These are phyloP conservation scores for Aleiodes testaceus DNA, from an alignment of 2,888 invertebrate species.

Conservation along the genomic window DNA sequence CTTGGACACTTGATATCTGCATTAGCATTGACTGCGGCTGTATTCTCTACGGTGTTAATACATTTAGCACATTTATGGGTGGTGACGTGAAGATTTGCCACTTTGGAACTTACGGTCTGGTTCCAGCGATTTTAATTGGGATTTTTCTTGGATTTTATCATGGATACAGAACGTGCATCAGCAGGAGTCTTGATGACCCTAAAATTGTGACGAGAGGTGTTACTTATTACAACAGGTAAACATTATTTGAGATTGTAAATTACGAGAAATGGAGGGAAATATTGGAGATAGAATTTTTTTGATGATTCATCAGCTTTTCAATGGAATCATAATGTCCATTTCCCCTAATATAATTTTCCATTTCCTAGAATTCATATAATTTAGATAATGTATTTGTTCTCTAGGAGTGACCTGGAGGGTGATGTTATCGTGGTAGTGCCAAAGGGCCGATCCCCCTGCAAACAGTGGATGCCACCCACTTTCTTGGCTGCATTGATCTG, in stretches of 20 bases:
- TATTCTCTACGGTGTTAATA: constrained; percentile 68
- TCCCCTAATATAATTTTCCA: background rate
- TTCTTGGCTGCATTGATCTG: constrained; percentile 78
- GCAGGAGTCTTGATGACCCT: constrained; percentile 56
- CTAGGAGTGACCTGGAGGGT: constrained; percentile 53
- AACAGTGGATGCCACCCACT: constrained; percentile 79
- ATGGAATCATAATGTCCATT: too few relatives aligned
- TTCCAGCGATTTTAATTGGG: constrained; percentile 61
- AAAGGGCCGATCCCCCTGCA: constrained; percentile 60
- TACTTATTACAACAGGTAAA: constrained; percentile 52
- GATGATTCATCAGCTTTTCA: too few relatives aligned
- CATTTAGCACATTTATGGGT: constrained; percentile 69
- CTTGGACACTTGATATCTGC: constrained; percentile 66
- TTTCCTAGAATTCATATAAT: background rate
- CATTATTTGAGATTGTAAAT: too few relatives aligned
- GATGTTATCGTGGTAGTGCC: constrained; percentile 59
- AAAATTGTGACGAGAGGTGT: constrained; percentile 40
- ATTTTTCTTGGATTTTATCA: constrained; percentile 66
- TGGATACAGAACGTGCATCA: constrained; percentile 68
- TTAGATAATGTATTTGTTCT: background rate
- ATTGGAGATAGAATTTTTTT: too few relatives aligned
- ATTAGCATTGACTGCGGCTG: constrained; percentile 70
- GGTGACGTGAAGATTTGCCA: constrained; percentile 70
- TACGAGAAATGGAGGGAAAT: too few relatives aligned
- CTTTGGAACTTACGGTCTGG: constrained; percentile 64